A percentile compares a stretch with the other conserved stretches of the same genome.
Evolutionary conservation across 2,888 invertebrate species (phyloP).

Genomic region (Trissolcus japonicus): DNA sequence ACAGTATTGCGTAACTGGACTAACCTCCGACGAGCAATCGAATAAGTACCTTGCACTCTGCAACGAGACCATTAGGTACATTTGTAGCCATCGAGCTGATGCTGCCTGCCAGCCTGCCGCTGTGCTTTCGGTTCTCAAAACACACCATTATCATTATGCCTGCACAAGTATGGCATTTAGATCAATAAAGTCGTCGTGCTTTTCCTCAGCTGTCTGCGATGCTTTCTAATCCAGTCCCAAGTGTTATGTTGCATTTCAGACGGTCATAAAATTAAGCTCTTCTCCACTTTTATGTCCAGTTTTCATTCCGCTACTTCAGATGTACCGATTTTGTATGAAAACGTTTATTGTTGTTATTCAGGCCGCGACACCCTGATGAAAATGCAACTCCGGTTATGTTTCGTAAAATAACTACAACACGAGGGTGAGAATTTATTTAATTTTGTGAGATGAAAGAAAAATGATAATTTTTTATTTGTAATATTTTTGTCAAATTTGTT

Average conservation of each 20-base stretch:
- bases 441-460: no score
- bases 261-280: slow-evolving; percentile 1
- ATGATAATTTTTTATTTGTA: no score
- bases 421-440: no score
- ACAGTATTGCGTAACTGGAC: slow-evolving; percentile 54
- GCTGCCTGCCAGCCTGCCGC: slow-evolving; percentile 9
- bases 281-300: no score
- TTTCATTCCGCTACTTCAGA: no score
- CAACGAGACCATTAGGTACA: slow-evolving; percentile 55
- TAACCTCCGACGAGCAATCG: slow-evolving; percentile 50
- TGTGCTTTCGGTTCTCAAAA: slow-evolving; percentile 44
- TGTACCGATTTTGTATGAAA: no score
- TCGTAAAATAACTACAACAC: no score
- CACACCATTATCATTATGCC: slow-evolving; percentile 52
- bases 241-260: slow-evolving; percentile 3
- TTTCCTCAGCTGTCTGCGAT: background rate
- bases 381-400: no score
- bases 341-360: no score
- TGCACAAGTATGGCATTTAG: slow-evolving; percentile 40
- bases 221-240: slow-evolving; percentile 23
- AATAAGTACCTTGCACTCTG: slow-evolving; percentile 55
- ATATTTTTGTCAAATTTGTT: no score
- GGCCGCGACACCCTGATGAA: no score
- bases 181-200: slow-evolving; percentile 40
- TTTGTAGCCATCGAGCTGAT: slow-evolving; percentile 51